A percentile compares a stretch with the other conserved stretches of the same genome.
Evolutionary conservation across 2,113 vertebrate genomes (phyloP).

Genomic region (Acanthisitta chloris): DNA sequence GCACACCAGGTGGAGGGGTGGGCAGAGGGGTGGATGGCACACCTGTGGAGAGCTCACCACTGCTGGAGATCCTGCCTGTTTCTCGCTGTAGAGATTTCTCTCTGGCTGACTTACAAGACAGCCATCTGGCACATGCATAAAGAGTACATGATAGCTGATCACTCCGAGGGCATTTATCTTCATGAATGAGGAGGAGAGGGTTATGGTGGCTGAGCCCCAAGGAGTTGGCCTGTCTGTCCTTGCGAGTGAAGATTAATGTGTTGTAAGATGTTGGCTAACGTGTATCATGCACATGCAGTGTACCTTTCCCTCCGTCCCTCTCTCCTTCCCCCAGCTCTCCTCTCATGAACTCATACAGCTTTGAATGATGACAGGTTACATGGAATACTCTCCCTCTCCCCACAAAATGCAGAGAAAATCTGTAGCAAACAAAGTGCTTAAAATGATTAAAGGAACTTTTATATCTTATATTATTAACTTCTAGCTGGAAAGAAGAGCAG

Average conservation of each 20-base stretch:
- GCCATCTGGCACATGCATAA: slow-evolving; percentile 37
- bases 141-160: slow-evolving; percentile 13
- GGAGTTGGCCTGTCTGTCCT: slow-evolving; percentile 32
- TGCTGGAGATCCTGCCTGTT: neutral
- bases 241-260: slow-evolving; percentile 31
- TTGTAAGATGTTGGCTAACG: neutral
- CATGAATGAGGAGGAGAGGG: slow-evolving; percentile 30
- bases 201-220: neutral
- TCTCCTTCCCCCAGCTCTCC: neutral
- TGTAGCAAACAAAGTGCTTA: neutral
- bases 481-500: neutral
- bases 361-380: neutral
- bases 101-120: slow-evolving; percentile 1
- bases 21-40: neutral
- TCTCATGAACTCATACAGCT: neutral
- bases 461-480: neutral
- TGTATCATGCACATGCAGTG: neutral
- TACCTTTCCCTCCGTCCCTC: neutral
- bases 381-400: neutral
- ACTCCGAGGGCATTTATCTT: slow-evolving; percentile 49
- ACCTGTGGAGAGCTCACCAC: neutral
- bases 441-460: neutral
- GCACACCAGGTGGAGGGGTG: accelerated
- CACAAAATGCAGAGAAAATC: neutral
- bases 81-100: neutral